Evolutionary conservation across 2,797 vertebrate genomes (phyloP), one percentile per base, ranked within the genome.

Genomic region (Enteromius mattozi): DNA sequence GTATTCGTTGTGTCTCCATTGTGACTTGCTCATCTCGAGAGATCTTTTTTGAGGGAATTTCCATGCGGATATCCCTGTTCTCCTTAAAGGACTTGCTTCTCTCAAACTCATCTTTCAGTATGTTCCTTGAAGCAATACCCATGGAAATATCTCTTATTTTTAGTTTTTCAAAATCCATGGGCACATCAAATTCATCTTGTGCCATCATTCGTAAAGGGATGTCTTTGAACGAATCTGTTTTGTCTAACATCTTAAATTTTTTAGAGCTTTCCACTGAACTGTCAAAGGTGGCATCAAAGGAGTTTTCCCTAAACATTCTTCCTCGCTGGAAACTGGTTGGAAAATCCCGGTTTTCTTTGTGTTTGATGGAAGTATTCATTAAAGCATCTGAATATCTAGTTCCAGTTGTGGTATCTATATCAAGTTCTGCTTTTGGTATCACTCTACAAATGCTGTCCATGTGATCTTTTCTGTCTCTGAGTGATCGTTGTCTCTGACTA

Each of bases 61-160:
- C 94, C 49, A 92, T 63, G 61, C 91, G 93, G 59, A 61, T 0
- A 2, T 91, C 94, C 89, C 92, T 92, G 81, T 82, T 89, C 27
- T 93, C 92, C 77, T 82, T 81, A 30, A 88, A 82, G 12, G 84
- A 85, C 72, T 61, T 83, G 8, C 47, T 10, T 63, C 86, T 78
- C 49, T 86, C 80, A 24, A 81, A 59, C 5, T 87, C 80, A 19
- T 82, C 77, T 51, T 10, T 49, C 24, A 45, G n/a, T 35, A 70
- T 81, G 75, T 70, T 89, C 45, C 77, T 78, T 27, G 81, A 61
- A 24, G 37, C 40, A 17, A 66, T 54, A 24, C 83, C 82, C 40
- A 68, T 66, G 12, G 85, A 79, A 83, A n/a, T 33, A 24, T 81
- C 80, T 81, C 71, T 63, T 17, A 47, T 35, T 71, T 70, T 81